Evolutionary conservation across 2,113 vertebrate genomes (phyloP).

Genomic region (Chrysemys picta): DNA sequence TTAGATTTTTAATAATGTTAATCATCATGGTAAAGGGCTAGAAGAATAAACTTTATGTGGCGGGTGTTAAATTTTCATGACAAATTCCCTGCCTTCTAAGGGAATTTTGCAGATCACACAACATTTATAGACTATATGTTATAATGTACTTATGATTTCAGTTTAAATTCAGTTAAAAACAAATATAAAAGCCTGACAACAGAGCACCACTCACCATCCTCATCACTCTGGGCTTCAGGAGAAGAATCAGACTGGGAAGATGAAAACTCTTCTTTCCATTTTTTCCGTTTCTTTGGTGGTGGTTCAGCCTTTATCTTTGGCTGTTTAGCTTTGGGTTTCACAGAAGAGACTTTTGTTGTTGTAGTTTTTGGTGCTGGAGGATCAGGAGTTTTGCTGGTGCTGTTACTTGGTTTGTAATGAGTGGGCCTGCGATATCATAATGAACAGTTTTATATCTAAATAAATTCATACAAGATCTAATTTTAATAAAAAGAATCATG

Average conservation of each 20-base stretch:
- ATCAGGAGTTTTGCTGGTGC: slow-evolving; percentile 78
- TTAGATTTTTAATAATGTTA: not conserved
- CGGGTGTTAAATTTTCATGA: not conserved
- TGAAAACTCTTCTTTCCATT: slow-evolving; percentile 95
- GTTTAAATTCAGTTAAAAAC: not conserved
- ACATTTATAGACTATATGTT: not conserved
- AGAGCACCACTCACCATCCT: slow-evolving; percentile 82
- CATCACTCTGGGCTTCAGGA: slow-evolving; percentile 87
- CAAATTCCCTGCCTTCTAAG: not conserved
- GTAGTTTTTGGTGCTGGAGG: slow-evolving; percentile 79
- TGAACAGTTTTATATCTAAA: slow-evolving; percentile 5
- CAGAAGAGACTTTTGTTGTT: slow-evolving; percentile 82
- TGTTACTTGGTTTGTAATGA: slow-evolving; percentile 76
- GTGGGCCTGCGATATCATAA: slow-evolving; percentile 73
- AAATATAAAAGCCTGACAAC: not conserved
- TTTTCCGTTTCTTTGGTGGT: slow-evolving; percentile 97
- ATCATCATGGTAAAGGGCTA: not conserved
- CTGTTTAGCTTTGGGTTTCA: slow-evolving; percentile 91
- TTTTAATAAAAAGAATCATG: not conserved
- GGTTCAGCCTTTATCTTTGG: slow-evolving; percentile 91
- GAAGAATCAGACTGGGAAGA: slow-evolving; percentile 89
- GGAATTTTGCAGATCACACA: not conserved
- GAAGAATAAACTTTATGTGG: not conserved
- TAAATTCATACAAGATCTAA: not conserved
- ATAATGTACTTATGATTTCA: not conserved